phyloP scores from a whole-genome alignment of 2,113 vertebrate species.

The Anser cygnoides region DNA sequence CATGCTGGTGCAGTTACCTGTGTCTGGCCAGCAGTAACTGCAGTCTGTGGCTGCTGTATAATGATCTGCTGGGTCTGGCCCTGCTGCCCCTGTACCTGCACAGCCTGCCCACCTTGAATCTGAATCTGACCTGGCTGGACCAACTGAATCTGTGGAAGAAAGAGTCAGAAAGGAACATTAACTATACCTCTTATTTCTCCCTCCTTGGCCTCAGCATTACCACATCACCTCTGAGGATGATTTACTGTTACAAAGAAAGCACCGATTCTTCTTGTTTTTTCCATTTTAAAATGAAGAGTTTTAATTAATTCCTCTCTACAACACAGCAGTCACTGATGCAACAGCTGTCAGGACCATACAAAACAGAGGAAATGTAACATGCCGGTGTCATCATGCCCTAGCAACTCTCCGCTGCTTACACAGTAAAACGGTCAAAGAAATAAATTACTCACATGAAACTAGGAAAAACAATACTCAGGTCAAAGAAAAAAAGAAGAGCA shows the following conservation, averaged over 20 bases:
- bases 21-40: slow-evolving; percentile 95
- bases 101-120: slow-evolving; percentile 94
- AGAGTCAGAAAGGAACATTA: slow-evolving; percentile 59
- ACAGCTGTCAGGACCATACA: not conserved
- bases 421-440: not conserved
- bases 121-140: slow-evolving; percentile 97
- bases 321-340: not conserved
- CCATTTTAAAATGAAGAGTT: not conserved
- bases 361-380: not conserved
- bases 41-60: slow-evolving; percentile 98
- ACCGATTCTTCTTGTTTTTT: not conserved
- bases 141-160: slow-evolving; percentile 86
- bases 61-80: slow-evolving; percentile 98
- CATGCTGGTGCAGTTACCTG: slow-evolving; percentile 84
- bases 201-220: slow-evolving; percentile 23
- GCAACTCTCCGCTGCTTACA: not conserved
- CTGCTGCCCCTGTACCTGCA: slow-evolving; percentile 96
- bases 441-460: not conserved
- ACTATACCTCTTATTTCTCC: slow-evolving; percentile 3
- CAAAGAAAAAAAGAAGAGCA: not conserved
- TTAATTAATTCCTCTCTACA: not conserved
- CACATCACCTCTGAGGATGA: slow-evolving; percentile 34
- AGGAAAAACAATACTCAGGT: not conserved
- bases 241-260: not conserved
- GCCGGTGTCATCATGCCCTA: not conserved